Conservation (phyloP, 2,888 invertebrate species). For the Limnephilus auricula region DNA sequence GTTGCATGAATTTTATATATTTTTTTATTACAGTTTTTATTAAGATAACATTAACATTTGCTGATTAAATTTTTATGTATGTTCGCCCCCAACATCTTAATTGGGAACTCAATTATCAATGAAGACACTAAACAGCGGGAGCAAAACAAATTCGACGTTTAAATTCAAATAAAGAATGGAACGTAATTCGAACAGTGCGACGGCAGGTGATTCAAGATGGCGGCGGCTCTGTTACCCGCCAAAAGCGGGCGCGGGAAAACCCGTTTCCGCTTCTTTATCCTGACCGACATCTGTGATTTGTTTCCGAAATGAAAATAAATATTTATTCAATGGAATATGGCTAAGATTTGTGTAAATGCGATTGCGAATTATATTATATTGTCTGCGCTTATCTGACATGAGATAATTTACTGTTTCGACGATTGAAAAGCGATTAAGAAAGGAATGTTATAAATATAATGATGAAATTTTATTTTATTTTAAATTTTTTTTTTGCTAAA, state of each 20-base stretch:
- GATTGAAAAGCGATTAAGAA: background rate
- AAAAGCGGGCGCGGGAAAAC: background rate
- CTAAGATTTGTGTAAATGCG: background rate
- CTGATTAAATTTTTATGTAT: background rate
- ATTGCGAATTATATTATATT: background rate
- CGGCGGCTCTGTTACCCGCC: conserved; percentile 34
- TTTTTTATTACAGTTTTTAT: too few relatives aligned
- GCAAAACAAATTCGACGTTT: conserved; percentile 11
- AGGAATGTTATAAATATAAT: too few relatives aligned
- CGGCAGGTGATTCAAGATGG: conserved; percentile 38
- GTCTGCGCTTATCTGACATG: background rate
- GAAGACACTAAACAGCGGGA: conserved; percentile 4
- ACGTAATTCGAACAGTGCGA: background rate
- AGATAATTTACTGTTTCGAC: background rate
- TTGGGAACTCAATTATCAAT: conserved; percentile 15
- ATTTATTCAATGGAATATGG: conserved; percentile 3
- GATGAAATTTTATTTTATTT: too few relatives aligned
- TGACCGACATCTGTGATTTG: background rate
- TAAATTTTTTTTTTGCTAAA: too few relatives aligned
- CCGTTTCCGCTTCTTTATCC: background rate
- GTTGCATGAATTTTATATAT: too few relatives aligned
- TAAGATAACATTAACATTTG: background rate
- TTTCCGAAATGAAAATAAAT: background rate
- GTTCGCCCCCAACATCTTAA: background rate
- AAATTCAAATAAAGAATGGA: conserved; percentile 24